Evolutionary conservation across 35 echinoderm and acorn worm species (phyloP), one percentile per base, ranked within the genome.

Genomic region (Heliocidaris erythrogramma): DNA sequence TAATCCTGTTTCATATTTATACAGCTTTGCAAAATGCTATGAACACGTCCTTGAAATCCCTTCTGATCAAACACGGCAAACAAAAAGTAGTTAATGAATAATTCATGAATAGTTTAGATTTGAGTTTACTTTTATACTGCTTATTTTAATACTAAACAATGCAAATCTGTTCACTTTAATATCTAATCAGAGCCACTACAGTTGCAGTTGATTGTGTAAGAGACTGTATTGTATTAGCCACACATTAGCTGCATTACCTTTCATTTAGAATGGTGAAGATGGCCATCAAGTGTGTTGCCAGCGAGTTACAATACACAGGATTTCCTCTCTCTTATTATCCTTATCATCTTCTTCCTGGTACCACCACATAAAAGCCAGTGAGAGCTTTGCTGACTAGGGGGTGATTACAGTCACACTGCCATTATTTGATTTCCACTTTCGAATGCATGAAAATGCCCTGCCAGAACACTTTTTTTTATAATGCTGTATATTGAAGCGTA

Each of bases 281-380:
- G 65, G 65, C 65, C 65, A n/a, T 78, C 21, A 24, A 27, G 65
- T 21, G 21, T 78, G n/a, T n/a, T n/a, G 65, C 21, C 65, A 27
- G 65, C 65, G 21, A 27, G 17, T 78, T 78, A 78, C 65, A 78
- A 78, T 21, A n/a, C 65, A 78, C 65, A 78, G 65, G 65, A 78
- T 78, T 78, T 78, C 65, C 65, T 78, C 27, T 78, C 21, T 78
- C 65, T 78, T 27, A 78, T 14, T 60, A 42, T n/a, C 65, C 65
- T 78, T 78, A 78, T 78, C 65, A 78, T 78, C 65, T 78, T 78
- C 65, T 78, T 78, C 65, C 65, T 78, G 65, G 65, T 78, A 27
- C 65, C 27, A 18, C 65, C 21, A 3, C 12, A 0, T 10, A 27
- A n/a, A 78, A 29, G 7, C 18, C 65, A 78, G 65, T 78, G 18